Base-by-base conservation (phyloP, 1,140 invertebrate genomes). In the Aphaenogaster floridana region DNA sequence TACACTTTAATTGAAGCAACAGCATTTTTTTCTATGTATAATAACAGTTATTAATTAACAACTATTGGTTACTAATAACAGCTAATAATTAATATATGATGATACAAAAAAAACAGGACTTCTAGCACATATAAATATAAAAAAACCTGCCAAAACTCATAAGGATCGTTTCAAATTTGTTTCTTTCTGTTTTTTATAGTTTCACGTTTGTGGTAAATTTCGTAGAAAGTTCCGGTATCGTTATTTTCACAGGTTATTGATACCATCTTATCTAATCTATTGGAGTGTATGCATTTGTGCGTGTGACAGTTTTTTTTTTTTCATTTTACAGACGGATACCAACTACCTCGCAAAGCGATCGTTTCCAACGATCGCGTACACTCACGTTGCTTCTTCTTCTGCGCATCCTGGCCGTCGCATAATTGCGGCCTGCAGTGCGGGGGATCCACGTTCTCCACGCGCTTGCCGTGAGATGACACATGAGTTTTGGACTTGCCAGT, bases 351-450 rank as follows among this genome's bases (percentile, higher is more conserved):
- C 2, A 2, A 69, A 45, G 17, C n/a, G 0, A 39, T 21, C 6
- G 6, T 7, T 15, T 11, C 5, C n/a, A 45, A 45, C 52, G n/a
- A 15, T 57, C 28, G 28, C 28, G 28, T 28, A 8, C 50, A 52
- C 52, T 42, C 84, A 91, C 89, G 72, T 84, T 68, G 85, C 69
- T 89, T 91, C 36, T 76, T 88, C 3, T 81, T 17, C 52, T 52
- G 36, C 64, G 36, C 4, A 52, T 86, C 45, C 3, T 83, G 76
- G 15, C 61, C 36, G 28, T 87, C 77, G 61, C 86, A 71, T 21
- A 81, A 64, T 72, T 78, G 63, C 72, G 64, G 17, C 3, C 28
- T 52, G n/a, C n/a, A 45, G 17, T 34, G 59, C 21, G 34, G 2
- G 0, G 28, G 59, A 9, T 86, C 74, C 21, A 86, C 74, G 17